Conservation (phyloP, 2,113 vertebrate species). For the Cromileptes altivelis region DNA sequence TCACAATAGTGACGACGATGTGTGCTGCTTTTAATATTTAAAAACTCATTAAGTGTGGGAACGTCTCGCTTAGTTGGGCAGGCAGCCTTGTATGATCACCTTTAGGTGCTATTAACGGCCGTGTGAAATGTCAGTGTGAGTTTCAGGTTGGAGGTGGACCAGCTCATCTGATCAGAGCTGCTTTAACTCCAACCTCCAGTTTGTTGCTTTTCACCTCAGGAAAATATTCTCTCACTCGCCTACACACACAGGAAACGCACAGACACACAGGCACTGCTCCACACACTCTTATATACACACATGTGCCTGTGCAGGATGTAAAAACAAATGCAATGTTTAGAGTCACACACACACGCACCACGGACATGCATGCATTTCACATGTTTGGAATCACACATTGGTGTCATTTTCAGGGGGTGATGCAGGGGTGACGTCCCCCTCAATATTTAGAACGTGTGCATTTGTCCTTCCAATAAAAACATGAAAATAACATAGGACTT, state of each 20-base stretch:
- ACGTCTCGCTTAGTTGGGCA: constrained; percentile 90
- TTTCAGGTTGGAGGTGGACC: constrained; percentile 46
- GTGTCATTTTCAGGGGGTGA: too few species aligned
- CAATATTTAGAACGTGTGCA: too few species aligned
- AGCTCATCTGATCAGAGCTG: constrained; percentile 42
- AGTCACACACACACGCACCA: neutral
- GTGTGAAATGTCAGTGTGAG: constrained; percentile 61
- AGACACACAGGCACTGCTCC: neutral
- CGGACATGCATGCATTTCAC: too few species aligned
- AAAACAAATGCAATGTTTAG: neutral
- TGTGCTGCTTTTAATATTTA: constrained; percentile 98
- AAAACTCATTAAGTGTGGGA: constrained; percentile 96
- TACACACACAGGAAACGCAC: neutral
- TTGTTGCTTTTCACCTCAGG: constrained; percentile 3
- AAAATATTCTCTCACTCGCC: neutral
- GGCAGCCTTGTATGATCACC: constrained; percentile 70
- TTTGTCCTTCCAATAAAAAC: too few species aligned
- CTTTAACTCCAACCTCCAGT: constrained; percentile 19
- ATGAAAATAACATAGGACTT: too few species aligned
- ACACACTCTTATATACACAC: neutral
- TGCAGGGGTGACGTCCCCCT: too few species aligned
- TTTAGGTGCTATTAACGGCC: constrained; percentile 66
- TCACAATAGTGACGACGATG: constrained; percentile 93
- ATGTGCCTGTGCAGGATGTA: neutral
- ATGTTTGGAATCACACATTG: too few species aligned